These are phyloP conservation scores for Pongo abelii DNA, from an alignment of 2,113 vertebrate species.

Conservation along the genomic window DNA sequence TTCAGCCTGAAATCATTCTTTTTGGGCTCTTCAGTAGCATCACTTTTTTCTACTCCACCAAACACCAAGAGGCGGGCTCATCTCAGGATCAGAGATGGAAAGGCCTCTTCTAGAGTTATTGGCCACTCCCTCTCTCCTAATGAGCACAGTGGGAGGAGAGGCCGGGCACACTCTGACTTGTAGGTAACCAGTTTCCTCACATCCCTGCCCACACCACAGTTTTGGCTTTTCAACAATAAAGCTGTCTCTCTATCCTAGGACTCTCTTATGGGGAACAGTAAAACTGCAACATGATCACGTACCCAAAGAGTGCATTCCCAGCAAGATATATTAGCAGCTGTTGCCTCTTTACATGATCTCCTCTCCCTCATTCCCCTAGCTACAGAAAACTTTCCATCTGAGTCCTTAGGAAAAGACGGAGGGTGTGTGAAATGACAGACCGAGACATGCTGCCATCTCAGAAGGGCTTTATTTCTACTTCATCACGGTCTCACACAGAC, in stretches of 20 bases:
- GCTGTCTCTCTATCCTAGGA: background rate
- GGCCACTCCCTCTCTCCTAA: background rate
- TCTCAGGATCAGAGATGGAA: background rate
- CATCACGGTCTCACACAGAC: constrained; percentile 81
- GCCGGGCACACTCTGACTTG: background rate
- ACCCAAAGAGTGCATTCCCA: accelerated
- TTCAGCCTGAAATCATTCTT: background rate
- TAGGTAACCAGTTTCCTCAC: background rate
- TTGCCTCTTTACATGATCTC: background rate
- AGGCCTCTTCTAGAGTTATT: accelerated
- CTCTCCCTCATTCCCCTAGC: background rate
- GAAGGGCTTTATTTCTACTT: constrained; percentile 85
- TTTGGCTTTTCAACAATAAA: background rate
- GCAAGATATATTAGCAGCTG: background rate
- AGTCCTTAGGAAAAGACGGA: background rate
- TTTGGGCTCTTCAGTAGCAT: background rate
- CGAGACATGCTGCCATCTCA: background rate
- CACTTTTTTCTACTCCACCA: accelerated
- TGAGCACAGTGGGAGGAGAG: background rate
- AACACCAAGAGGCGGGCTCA: too few species aligned
- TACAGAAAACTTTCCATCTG: accelerated
- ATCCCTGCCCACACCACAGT: background rate
- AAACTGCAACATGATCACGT: accelerated
- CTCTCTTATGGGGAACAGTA: background rate
- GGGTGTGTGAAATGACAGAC: background rate